Base-by-base conservation (phyloP, 2,888 invertebrate species). In the Drosophila peninsularis region DNA sequence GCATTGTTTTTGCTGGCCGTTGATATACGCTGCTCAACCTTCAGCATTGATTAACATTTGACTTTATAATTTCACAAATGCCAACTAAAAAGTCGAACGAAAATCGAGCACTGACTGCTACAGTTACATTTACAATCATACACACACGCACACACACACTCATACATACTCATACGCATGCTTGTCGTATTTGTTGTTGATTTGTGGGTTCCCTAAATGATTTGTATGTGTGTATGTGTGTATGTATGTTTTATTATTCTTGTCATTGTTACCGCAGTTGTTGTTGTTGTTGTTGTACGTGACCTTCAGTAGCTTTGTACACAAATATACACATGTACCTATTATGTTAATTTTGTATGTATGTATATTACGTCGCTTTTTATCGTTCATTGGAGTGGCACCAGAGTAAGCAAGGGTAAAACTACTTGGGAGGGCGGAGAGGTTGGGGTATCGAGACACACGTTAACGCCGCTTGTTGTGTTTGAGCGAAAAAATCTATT, bases 11-110 rank as follows among this genome's bases (percentile, higher is more conserved):
- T 77, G 81, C 62, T 80, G 70, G 37, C 53, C 34, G 58, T 78
- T 62, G 52, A 66, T 72, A 71, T 58, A 32, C 62, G 52, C 41
- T 68, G 78, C 62, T 61, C 73, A 87, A 88, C 87, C 87, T 87
- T 87, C 90, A 76, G 70, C 79, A 88, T 83, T 88, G 83, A 90
- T 87, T 90, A 88, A 86, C 88, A 90, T 86, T 89, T 89, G 89
- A 89, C 84, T 82, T 84, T 88, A 88, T 84, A 84, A 89, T 84
- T 84, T 84, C 84, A 86, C 81, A 84, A 88, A 86, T 67, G 71
- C 65, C 65, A 86, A 82, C 72, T 74, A 80, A 80, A 80, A 82
- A 76, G 70, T 82, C 64, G 57, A 68, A 62, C 62, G 58, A 55
- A 78, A 64, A 78, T 73, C 75, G 74, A 75, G 78, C 68, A 74